Percentiles rank a stretch among this genome's conserved stretches.
phyloP scores from a whole-genome alignment of 2,888 invertebrate genomes.

The Timema podura region DNA sequence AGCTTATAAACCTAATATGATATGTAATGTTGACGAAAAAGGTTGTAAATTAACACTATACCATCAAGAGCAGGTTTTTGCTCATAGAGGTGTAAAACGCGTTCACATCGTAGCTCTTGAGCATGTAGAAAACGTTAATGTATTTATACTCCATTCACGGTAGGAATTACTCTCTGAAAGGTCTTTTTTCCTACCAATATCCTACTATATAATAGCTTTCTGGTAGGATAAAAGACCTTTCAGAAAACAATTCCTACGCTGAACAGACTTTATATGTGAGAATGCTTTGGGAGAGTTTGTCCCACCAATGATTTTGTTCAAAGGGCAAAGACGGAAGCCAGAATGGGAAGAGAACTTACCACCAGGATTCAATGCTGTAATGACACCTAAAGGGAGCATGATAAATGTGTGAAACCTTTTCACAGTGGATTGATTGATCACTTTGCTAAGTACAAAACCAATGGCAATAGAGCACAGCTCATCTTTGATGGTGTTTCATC shows the following conservation, averaged over 20 bases:
- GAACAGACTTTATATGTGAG: neutral
- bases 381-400: conserved; percentile 10
- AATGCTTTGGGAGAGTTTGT: conserved; percentile 13
- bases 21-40: conserved; percentile 12
- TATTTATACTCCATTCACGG: no score
- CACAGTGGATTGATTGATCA: conserved; percentile 11
- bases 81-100: conserved; percentile 9
- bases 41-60: conserved; percentile 8
- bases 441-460: neutral
- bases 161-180: no score
- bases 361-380: conserved; percentile 12
- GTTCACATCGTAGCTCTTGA: no score
- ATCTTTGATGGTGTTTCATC: conserved; percentile 13
- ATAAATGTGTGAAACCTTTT: conserved; percentile 13
- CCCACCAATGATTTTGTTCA: conserved; percentile 12
- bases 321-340: neutral
- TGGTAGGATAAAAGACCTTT: neutral
- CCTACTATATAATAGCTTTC: neutral
- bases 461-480: neutral
- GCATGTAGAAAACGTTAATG: no score
- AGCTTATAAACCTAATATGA: conserved; percentile 11
- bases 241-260: conserved; percentile 7
- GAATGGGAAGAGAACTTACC: conserved; percentile 14
- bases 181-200: no score
- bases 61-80: conserved; percentile 15